Evolutionary conservation across 2,113 vertebrate genomes (phyloP).

Genomic region (Diphyllodes magnificus): DNA sequence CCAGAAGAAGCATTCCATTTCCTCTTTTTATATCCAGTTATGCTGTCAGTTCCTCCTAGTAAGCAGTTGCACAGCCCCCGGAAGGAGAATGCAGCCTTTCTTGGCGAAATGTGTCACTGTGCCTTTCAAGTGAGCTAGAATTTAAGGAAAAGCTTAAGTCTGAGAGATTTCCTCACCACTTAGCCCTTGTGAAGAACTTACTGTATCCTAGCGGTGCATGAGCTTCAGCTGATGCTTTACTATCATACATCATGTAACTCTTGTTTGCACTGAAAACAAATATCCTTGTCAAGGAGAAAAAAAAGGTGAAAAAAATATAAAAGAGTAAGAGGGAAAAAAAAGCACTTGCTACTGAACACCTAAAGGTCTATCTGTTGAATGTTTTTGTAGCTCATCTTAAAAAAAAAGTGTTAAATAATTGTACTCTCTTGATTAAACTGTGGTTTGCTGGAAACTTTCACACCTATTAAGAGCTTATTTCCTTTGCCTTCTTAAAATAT

Average conservation of each 20-base stretch:
- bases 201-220: neutral
- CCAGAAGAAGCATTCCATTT: slow-evolving; percentile 60
- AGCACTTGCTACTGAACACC: neutral
- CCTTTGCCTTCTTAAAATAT: neutral
- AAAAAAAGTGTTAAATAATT: neutral
- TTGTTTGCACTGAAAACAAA: neutral
- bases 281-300: neutral
- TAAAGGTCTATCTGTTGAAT: neutral
- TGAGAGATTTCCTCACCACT: neutral
- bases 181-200: neutral
- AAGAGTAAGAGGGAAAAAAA: neutral
- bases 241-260: neutral
- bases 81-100: slow-evolving; percentile 20
- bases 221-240: neutral
- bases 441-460: neutral
- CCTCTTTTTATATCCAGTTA: slow-evolving; percentile 59
- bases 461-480: neutral
- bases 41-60: slow-evolving; percentile 37
- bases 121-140: neutral
- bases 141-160: neutral
- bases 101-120: neutral
- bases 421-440: neutral
- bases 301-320: neutral
- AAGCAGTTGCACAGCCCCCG: slow-evolving; percentile 2
- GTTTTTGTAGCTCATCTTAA: neutral